Evolutionary conservation across 2,113 vertebrate genomes (phyloP), one percentile per base, ranked within the genome.

Genomic region (Megaceryle maxima): DNA sequence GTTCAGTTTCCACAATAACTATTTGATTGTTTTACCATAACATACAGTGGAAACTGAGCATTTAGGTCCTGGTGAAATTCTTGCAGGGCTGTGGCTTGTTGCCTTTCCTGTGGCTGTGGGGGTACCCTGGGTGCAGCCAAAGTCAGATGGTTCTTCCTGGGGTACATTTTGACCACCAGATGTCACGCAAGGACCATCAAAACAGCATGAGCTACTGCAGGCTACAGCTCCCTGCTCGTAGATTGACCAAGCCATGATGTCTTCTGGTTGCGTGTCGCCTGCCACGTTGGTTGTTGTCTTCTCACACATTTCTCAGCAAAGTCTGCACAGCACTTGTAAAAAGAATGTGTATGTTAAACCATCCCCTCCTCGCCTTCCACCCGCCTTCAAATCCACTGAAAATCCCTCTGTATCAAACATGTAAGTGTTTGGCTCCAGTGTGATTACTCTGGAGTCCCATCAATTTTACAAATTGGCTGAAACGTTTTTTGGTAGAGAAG

Each of bases 381-480:
- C 85, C 88, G 22, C 90, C 73, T 15, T 55, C 88, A 88, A 89
- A 95, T 87, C 92, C 95, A 60, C 92, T 80, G 94, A 70, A 92
- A 93, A 93, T 92, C 94, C 90, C 66, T 88, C 74, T 94, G 84
- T 96, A 90, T 96, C 95, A 96, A 92, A 96, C 81, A 26, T 88
- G 67, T 62, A 83, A 92, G 94, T 56, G 89, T 93, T 97, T 77
- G 90, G 83, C 95, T 96, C 94, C 14, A 5, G 50, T 14, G 5
- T 1, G 11, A 53, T 74, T 87, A 91, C 96, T 94, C 88, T 7
- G 3, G 92, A 96, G 95, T 93, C 87, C 93, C 87, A 87, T 96
- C 92, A 87, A 64, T 94, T 96, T 89, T 92, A 94, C 96, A 96
- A 95, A 96, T 93, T 92, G 92, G 39, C 95, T 26, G 11, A 87